A percentile compares a stretch with the other conserved stretches of the same genome.
Evolutionary conservation across 2,888 invertebrate species (phyloP).

Genomic region (Desoria tigrina): DNA sequence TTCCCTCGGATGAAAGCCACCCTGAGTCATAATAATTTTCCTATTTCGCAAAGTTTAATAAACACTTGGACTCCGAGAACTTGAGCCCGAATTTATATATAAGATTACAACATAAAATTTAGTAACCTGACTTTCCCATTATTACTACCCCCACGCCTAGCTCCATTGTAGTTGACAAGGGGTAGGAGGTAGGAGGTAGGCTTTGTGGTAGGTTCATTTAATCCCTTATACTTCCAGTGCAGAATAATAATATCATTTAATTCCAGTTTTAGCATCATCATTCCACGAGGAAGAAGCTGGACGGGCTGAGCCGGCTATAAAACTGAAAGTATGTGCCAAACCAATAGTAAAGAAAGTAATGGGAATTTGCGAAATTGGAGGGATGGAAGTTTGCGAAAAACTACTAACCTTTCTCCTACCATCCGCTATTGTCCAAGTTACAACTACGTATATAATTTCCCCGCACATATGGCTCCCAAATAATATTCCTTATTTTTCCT

Average conservation of each 20-base stretch:
- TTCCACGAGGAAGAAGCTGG: background rate
- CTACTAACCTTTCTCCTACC: too few relatives aligned
- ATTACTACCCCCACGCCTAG: too few relatives aligned
- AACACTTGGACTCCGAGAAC: constrained; percentile 10
- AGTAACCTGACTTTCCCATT: too few relatives aligned
- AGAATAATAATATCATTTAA: constrained; percentile 18
- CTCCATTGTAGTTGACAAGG: too few relatives aligned
- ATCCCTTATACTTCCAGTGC: constrained; percentile 23
- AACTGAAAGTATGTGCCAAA: constrained; percentile 21
- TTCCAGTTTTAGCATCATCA: constrained; percentile 20
- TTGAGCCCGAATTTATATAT: too few relatives aligned
- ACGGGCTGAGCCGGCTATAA: constrained; percentile 1
- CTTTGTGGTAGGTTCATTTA: constrained; percentile 30
- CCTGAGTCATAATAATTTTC: background rate
- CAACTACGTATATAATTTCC: too few relatives aligned
- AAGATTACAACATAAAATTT: too few relatives aligned
- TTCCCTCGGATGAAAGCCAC: background rate
- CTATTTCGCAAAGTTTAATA: constrained; percentile 19
- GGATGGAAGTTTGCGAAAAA: background rate
- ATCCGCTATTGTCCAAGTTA: too few relatives aligned
- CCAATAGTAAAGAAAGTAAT: constrained; percentile 20
- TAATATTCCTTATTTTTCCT: constrained; percentile 11
- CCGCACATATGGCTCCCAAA: constrained; percentile 25
- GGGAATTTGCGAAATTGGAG: constrained; percentile 7
- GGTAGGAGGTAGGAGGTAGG: constrained; percentile 4